A percentile compares a stretch with the other conserved stretches of the same genome.
These are phyloP conservation scores for Eilema griseolum DNA, from an alignment of 2,888 invertebrate species.

Conservation along the genomic window DNA sequence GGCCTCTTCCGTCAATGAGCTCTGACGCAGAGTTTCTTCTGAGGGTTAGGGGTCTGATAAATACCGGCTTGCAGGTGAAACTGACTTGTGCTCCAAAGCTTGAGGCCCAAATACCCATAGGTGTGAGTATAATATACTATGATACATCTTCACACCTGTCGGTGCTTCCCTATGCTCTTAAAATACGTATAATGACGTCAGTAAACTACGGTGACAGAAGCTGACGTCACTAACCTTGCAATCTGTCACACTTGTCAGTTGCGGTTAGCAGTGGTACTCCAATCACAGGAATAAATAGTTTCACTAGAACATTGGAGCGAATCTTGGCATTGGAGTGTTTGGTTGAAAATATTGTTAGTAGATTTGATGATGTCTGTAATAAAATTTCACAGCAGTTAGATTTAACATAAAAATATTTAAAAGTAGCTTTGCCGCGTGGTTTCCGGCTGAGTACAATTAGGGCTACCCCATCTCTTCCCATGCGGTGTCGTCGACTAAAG, in stretches of 20 bases:
- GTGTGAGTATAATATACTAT: neutral
- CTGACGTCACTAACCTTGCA: slow-evolving; percentile 17
- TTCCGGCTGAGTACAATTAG: too few species aligned
- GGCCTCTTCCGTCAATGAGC: neutral
- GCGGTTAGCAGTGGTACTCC: neutral
- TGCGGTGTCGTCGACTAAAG: too few species aligned
- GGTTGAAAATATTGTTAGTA: neutral
- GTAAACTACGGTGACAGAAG: slow-evolving; percentile 3
- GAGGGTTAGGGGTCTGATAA: too few species aligned
- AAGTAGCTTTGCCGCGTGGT: too few species aligned
- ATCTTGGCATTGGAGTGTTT: neutral
- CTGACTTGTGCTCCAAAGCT: too few species aligned
- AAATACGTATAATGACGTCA: slow-evolving; percentile 8
- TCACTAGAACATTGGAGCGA: neutral
- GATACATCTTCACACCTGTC: neutral
- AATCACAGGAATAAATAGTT: neutral
- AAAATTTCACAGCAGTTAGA: neutral
- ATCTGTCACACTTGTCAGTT: slow-evolving; percentile 26
- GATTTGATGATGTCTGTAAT: neutral
- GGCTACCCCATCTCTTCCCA: too few species aligned
- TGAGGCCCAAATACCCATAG: too few species aligned
- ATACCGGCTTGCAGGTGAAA: too few species aligned
- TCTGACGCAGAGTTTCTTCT: too few species aligned
- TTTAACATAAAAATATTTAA: too few species aligned
- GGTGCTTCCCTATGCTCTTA: slow-evolving; percentile 3